phyloP scores from a whole-genome alignment of 1,140 invertebrate genomes.

The Nilaparvata lugens region DNA sequence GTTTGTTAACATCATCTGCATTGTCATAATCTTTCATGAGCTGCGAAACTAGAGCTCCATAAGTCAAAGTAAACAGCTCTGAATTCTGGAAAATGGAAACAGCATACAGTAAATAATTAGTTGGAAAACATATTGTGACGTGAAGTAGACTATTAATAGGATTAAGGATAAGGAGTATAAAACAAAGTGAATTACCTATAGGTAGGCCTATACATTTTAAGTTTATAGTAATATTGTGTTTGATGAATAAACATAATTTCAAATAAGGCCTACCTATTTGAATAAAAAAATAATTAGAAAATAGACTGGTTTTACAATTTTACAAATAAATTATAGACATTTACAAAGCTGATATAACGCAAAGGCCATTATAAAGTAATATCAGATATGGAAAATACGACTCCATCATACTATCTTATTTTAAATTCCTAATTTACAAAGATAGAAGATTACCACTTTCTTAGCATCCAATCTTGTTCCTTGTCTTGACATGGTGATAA shows the following conservation, averaged over 20 bases:
- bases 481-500: slow-evolving; percentile 45
- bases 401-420: too few species aligned
- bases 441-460: slow-evolving; percentile 46
- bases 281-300: too few species aligned
- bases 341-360: too few species aligned
- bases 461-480: slow-evolving; percentile 48
- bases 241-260: too few species aligned
- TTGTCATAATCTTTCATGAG: slow-evolving; percentile 96
- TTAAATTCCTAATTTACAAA: too few species aligned
- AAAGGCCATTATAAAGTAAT: too few species aligned
- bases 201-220: background rate
- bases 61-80: slow-evolving; percentile 94
- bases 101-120: background rate
- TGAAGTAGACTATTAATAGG: background rate
- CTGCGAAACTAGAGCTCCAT: slow-evolving; percentile 94
- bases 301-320: too few species aligned
- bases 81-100: slow-evolving; percentile 68
- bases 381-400: too few species aligned
- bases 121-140: background rate
- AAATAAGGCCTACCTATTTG: too few species aligned
- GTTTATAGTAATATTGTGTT: background rate
- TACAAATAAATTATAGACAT: too few species aligned
- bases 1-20: slow-evolving; percentile 92
- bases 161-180: background rate
- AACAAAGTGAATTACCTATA: background rate